Evolutionary conservation across 2,888 invertebrate species (phyloP).

Genomic region (Diabrotica balteata): DNA sequence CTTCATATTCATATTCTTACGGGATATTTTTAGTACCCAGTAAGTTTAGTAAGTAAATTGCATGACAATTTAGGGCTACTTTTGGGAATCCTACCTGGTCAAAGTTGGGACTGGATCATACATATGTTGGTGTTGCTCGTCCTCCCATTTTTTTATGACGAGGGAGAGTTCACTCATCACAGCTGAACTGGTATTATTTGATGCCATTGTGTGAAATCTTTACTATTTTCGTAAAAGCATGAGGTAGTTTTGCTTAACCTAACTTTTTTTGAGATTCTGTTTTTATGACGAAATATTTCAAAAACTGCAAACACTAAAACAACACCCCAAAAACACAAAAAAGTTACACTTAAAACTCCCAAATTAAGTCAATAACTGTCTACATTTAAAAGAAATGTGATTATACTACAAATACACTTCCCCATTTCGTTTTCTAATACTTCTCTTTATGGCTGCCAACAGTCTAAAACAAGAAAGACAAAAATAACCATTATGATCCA

Average conservation of each 20-base stretch:
- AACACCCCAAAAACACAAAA: not conserved
- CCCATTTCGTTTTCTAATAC: slow-evolving; percentile 2
- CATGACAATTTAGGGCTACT: too few relatives aligned
- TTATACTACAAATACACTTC: slow-evolving; percentile 10
- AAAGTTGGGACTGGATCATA: slow-evolving; percentile 83
- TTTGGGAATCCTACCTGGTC: slow-evolving; percentile 64
- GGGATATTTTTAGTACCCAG: too few relatives aligned
- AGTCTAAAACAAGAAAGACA: not conserved
- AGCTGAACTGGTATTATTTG: slow-evolving; percentile 32
- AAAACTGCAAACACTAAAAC: slow-evolving; percentile 5
- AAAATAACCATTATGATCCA: not conserved
- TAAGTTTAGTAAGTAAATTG: too few relatives aligned
- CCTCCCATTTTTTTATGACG: slow-evolving; percentile 79
- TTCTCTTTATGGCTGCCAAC: slow-evolving; percentile 3
- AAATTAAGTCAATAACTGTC: slow-evolving; percentile 3
- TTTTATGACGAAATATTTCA: not conserved
- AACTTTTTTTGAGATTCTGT: slow-evolving; percentile 30
- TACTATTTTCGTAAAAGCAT: slow-evolving; percentile 42
- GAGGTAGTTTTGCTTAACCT: slow-evolving; percentile 49
- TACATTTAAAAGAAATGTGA: slow-evolving; percentile 5
- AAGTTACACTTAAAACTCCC: not conserved
- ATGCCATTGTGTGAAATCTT: slow-evolving; percentile 34
- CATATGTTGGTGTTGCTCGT: slow-evolving; percentile 72
- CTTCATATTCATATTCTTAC: too few relatives aligned
- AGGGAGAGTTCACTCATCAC: slow-evolving; percentile 56